These are phyloP conservation scores for Venusia cambrica DNA, from an alignment of 2,888 invertebrate species.

Conservation along the genomic window DNA sequence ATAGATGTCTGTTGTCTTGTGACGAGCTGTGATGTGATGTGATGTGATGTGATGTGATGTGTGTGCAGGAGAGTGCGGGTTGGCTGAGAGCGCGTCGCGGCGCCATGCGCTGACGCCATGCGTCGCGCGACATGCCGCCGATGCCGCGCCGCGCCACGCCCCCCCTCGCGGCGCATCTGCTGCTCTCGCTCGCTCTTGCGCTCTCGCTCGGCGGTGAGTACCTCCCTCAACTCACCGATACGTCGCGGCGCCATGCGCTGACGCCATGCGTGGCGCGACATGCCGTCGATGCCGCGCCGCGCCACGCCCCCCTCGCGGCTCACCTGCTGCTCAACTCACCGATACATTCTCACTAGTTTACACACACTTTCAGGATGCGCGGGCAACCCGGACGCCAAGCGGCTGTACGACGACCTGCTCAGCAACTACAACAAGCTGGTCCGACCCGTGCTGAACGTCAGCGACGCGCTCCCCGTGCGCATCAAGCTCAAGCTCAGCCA, in stretches of 20 bases:
- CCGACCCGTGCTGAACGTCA: conserved; percentile 96
- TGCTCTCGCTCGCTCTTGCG: conserved; percentile 58
- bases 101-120: conserved; percentile 66
- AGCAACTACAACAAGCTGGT: conserved; percentile 98
- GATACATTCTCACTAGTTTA: too few species aligned
- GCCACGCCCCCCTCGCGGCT: too few species aligned
- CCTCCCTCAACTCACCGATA: neutral
- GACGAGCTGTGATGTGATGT: too few species aligned
- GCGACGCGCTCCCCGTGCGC: conserved; percentile 95
- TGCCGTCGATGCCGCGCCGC: too few species aligned
- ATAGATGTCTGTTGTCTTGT: too few species aligned
- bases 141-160: conserved; percentile 59
- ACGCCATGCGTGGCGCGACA: too few species aligned
- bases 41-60: too few species aligned
- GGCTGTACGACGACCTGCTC: conserved; percentile 96
- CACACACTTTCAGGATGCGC: conserved; percentile 94
- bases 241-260: conserved; percentile 6
- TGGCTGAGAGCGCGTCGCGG: too few species aligned
- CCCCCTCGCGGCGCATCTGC: conserved; percentile 52
- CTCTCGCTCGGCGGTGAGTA: conserved; percentile 38
- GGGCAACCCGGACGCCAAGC: conserved; percentile 97
- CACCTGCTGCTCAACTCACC: too few species aligned
- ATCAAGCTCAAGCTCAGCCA: conserved; percentile 98
- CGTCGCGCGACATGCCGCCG: conserved; percentile 60
- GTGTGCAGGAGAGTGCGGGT: too few species aligned